A percentile compares a stretch with the other conserved stretches of the same genome.
phyloP scores from a whole-genome alignment of 2,888 invertebrate species.

The Magallana nippona region DNA sequence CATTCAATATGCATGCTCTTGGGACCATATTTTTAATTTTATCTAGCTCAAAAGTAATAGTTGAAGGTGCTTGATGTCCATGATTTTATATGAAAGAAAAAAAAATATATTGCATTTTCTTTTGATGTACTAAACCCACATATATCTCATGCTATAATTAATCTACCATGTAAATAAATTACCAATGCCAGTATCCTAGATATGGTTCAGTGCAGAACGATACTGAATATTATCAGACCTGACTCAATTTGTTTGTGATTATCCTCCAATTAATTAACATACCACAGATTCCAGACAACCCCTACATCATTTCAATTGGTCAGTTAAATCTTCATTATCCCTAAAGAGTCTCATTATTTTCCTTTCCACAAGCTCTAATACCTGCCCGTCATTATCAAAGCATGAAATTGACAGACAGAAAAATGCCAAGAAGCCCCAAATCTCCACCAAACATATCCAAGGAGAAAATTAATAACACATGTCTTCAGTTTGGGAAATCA shows the following conservation, averaged over 20 bases:
- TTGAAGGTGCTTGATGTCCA: too few species aligned
- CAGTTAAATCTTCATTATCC: constrained; percentile 16
- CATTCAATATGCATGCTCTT: too few species aligned
- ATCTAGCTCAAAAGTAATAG: too few species aligned
- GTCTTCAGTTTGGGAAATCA: constrained; percentile 2
- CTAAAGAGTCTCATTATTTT: neutral
- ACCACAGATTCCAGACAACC: neutral
- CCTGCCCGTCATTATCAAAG: constrained; percentile 40
- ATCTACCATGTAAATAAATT: too few species aligned
- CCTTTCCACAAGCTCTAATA: neutral
- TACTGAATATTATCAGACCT: too few species aligned
- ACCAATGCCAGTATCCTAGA: too few species aligned
- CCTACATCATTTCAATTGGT: neutral
- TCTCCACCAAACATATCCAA: neutral
- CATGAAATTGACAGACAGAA: constrained; percentile 44
- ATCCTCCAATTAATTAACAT: constrained; percentile 6
- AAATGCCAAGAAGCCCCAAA: neutral
- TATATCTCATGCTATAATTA: too few species aligned
- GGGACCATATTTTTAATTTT: too few species aligned
- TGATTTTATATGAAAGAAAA: too few species aligned
- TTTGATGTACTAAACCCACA: too few species aligned
- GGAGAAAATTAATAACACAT: constrained; percentile 21
- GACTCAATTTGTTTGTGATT: neutral
- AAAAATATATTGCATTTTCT: too few species aligned
- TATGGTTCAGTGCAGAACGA: too few species aligned